These are phyloP conservation scores for Emydura subglobosa DNA, from an alignment of 2,113 vertebrate genomes.

Conservation along the genomic window DNA sequence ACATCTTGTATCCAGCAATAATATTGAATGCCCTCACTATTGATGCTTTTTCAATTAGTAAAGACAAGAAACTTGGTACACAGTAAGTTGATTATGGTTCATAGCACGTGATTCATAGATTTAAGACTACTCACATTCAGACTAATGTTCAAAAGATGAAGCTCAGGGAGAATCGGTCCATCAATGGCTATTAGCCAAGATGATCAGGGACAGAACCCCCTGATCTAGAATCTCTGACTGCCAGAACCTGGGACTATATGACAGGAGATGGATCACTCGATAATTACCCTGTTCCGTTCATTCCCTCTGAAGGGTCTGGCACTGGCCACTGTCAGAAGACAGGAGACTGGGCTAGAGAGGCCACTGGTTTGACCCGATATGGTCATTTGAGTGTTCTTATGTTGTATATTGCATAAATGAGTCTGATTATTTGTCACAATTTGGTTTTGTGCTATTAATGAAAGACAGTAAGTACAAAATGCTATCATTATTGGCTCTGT, in stretches of 20 bases:
- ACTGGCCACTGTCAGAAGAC: background rate
- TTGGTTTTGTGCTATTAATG: background rate
- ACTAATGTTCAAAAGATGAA: constrained; percentile 5
- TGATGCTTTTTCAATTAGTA: constrained; percentile 93
- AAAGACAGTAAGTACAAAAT: background rate
- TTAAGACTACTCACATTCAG: background rate
- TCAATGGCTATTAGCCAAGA: background rate
- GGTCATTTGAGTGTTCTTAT: background rate
- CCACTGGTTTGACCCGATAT: background rate
- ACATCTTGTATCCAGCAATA: constrained; percentile 95
- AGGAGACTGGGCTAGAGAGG: background rate
- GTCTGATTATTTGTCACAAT: background rate
- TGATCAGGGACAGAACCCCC: background rate
- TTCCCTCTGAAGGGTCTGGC: background rate
- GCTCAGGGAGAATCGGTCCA: background rate
- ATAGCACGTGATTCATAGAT: background rate
- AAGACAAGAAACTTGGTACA: constrained; percentile 91
- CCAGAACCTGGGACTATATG: background rate
- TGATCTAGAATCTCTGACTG: background rate
- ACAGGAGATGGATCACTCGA: background rate
- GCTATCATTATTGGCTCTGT: constrained; percentile 5
- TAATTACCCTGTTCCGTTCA: background rate
- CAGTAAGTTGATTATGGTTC: constrained; percentile 87
- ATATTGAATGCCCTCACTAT: constrained; percentile 95
- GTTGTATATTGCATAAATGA: constrained; percentile 21